Evolutionary conservation across 2,113 vertebrate species (phyloP).

Genomic region (Tyto alba): DNA sequence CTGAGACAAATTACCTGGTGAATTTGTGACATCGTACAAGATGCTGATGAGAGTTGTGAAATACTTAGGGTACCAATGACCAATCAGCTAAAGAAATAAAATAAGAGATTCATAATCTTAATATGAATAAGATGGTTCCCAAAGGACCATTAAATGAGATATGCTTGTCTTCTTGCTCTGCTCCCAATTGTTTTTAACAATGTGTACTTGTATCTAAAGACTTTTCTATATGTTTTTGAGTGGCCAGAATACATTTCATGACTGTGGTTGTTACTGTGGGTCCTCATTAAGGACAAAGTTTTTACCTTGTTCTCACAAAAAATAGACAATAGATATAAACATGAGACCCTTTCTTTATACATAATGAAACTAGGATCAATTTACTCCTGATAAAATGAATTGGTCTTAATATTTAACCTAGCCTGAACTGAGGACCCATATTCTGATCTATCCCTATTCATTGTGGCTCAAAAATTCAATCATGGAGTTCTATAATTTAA

Average conservation of each 20-base stretch:
- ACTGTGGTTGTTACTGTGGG: neutral
- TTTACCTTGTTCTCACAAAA: neutral
- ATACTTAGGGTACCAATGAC: neutral
- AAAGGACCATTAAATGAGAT: conserved; percentile 47
- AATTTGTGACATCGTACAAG: conserved; percentile 50
- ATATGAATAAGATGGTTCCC: conserved; percentile 34
- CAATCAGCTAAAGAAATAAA: conserved; percentile 38
- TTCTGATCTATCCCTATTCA: neutral
- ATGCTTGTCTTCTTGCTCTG: conserved; percentile 39
- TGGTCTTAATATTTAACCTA: neutral
- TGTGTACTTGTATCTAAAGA: conserved; percentile 36
- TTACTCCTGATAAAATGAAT: neutral
- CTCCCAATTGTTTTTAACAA: conserved; percentile 48
- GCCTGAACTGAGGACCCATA: neutral
- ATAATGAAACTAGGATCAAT: neutral
- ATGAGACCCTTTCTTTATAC: neutral
- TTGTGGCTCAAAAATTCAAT: neutral
- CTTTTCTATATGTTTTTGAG: neutral
- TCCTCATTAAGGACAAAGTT: neutral
- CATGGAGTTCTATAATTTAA: neutral
- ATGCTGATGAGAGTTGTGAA: conserved; percentile 10
- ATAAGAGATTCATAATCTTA: conserved; percentile 49
- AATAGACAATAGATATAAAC: neutral
- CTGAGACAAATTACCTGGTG: conserved; percentile 54
- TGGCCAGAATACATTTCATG: neutral